These are phyloP conservation scores for Muntiacus muntjak DNA, from an alignment of 2,113 vertebrate genomes.

Conservation along the genomic window DNA sequence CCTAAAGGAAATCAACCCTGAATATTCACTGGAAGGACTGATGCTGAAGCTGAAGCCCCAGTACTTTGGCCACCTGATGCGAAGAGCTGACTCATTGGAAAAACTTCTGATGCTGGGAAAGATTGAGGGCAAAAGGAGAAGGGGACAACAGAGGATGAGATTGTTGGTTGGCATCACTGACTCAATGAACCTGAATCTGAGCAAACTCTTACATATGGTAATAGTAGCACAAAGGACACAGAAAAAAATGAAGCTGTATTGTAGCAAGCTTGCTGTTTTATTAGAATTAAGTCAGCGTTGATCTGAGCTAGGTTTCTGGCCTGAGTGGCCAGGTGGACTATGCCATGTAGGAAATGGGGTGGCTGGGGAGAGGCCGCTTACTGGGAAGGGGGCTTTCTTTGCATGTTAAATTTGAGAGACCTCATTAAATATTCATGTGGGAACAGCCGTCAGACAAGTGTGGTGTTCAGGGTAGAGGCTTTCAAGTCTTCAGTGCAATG, in stretches of 20 bases:
- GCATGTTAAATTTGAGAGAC: background rate
- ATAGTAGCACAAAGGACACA: too few species aligned
- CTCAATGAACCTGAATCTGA: background rate
- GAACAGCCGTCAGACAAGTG: background rate
- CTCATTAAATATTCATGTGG: background rate
- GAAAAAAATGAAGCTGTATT: background rate
- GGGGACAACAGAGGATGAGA: background rate
- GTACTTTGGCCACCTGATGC: background rate
- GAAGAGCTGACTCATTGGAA: background rate
- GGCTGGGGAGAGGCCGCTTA: background rate
- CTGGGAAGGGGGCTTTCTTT: background rate
- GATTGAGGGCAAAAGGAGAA: background rate
- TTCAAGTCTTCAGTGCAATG: background rate
- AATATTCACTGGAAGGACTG: background rate
- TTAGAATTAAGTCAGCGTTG: background rate
- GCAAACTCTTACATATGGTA: background rate
- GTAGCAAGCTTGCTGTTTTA: background rate
- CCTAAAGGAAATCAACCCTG: background rate
- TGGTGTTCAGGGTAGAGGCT: background rate
- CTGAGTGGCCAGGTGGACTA: background rate
- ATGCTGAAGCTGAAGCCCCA: background rate
- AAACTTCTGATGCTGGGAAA: background rate
- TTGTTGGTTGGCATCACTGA: background rate
- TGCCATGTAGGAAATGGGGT: background rate
- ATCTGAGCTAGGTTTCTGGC: background rate